Conservation (phyloP, 2,888 invertebrate genomes). For the Melinopterus prodromus region DNA sequence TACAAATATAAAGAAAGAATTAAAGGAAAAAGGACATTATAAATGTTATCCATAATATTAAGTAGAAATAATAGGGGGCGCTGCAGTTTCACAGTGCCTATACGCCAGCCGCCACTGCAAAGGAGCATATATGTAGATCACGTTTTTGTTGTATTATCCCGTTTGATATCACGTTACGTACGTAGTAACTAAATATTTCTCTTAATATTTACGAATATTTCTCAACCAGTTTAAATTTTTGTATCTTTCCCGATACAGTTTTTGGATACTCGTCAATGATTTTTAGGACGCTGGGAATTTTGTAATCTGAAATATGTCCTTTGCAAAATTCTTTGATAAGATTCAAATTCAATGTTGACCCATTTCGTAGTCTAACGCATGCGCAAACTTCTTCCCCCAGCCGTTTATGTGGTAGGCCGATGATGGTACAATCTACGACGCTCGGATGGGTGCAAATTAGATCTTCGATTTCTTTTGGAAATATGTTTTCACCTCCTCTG, state of each 20-base stretch:
- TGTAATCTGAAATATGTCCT: slow-evolving; percentile 79
- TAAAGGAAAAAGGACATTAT: no score
- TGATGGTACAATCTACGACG: slow-evolving; percentile 74
- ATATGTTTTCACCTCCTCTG: slow-evolving; percentile 84
- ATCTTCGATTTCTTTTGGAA: slow-evolving; percentile 84
- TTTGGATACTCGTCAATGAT: slow-evolving; percentile 77
- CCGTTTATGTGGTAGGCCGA: slow-evolving; percentile 77
- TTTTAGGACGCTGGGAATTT: slow-evolving; percentile 78
- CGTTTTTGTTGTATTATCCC: no score
- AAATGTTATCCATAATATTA: no score
- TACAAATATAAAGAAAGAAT: no score
- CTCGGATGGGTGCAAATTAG: slow-evolving; percentile 75
- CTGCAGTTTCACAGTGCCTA: no score
- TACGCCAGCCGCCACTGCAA: no score
- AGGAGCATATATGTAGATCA: neutral
- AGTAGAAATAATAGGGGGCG: no score
- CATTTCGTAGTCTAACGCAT: slow-evolving; percentile 68
- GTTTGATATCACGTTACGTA: no score
- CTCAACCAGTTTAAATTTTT: slow-evolving; percentile 71
- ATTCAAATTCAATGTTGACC: slow-evolving; percentile 48
- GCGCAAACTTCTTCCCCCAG: slow-evolving; percentile 82
- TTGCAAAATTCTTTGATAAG: slow-evolving; percentile 68
- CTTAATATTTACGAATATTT: no score
- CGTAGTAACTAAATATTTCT: no score
- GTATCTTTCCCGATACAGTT: slow-evolving; percentile 85